Conservation (phyloP, 2,888 invertebrate species). For the Synergus japonicus region DNA sequence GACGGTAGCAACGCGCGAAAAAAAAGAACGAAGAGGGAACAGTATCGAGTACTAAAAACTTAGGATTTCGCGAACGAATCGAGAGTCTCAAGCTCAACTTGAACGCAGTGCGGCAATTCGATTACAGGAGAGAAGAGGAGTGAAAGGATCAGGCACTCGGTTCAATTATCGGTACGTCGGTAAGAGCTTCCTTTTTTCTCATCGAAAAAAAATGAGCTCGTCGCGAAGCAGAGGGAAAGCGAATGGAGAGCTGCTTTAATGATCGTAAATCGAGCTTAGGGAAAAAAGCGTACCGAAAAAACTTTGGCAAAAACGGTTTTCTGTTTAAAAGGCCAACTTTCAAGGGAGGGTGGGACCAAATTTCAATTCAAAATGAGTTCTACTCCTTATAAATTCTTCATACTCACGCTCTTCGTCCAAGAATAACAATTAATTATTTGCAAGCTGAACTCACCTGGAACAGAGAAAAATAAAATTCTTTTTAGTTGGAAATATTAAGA, state of each 20-base stretch:
- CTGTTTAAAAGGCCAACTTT: background rate
- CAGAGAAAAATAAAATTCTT: too few species aligned
- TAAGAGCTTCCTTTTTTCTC: constrained; percentile 54
- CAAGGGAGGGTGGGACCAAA: too few species aligned
- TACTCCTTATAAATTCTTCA: too few species aligned
- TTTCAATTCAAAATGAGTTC: too few species aligned
- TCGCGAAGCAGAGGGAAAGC: constrained; percentile 49
- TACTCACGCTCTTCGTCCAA: too few species aligned
- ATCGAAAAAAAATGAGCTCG: constrained; percentile 50
- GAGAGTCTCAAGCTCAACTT: constrained; percentile 61
- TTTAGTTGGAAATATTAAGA: too few species aligned
- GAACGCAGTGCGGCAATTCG: constrained; percentile 66
- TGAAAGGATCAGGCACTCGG: constrained; percentile 59
- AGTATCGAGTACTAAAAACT: constrained; percentile 53
- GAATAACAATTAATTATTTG: too few species aligned
- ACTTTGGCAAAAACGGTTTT: background rate
- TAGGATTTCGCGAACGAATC: constrained; percentile 61
- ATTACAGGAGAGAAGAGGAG: constrained; percentile 59
- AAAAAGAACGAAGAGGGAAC: constrained; percentile 44
- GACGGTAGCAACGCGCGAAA: constrained; percentile 48
- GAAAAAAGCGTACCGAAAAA: constrained; percentile 42
- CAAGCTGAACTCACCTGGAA: too few species aligned
- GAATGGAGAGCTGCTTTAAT: constrained; percentile 54
- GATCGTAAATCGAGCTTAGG: constrained; percentile 57
- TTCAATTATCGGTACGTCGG: constrained; percentile 69